Conservation (phyloP, 92 coral and sea anemone genomes). For the Actinernus sp. region DNA sequence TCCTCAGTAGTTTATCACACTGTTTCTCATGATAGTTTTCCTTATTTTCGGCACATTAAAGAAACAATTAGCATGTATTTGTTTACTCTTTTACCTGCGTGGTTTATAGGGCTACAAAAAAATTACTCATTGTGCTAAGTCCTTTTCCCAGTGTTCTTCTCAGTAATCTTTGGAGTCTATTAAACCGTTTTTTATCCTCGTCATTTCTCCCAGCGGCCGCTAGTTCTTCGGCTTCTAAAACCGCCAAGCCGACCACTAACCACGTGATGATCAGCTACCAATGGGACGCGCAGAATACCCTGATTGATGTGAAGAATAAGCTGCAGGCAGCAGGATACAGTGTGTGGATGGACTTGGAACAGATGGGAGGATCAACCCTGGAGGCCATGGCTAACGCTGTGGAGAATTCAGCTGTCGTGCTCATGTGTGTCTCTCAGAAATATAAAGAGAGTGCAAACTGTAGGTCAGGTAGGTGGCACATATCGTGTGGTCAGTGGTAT, state of each 20-base stretch:
- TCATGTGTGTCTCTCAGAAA: slow-evolving; percentile 89
- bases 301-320: slow-evolving; percentile 68
- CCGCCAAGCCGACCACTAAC: slow-evolving; percentile 2
- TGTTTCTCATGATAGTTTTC: too few relatives aligned
- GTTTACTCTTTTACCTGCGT: too few relatives aligned
- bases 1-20: too few relatives aligned
- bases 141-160: too few relatives aligned
- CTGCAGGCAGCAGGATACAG: slow-evolving; percentile 76
- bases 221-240: background rate
- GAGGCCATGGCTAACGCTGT: slow-evolving; percentile 91
- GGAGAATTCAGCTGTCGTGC: slow-evolving; percentile 81
- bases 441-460: slow-evolving; percentile 90
- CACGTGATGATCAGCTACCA: slow-evolving; percentile 91
- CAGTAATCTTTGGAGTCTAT: too few relatives aligned
- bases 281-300: slow-evolving; percentile 76
- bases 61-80: too few relatives aligned
- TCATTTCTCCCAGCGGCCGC: too few relatives aligned
- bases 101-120: too few relatives aligned
- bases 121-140: too few relatives aligned
- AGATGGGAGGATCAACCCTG: slow-evolving; percentile 89
- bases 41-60: too few relatives aligned
- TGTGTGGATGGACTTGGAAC: slow-evolving; percentile 91
- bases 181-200: too few relatives aligned
- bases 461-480: slow-evolving; percentile 77
- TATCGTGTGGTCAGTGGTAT: too few relatives aligned